Evolutionary conservation across 2,113 vertebrate species (phyloP).

Genomic region (Australoheros scitulus): DNA sequence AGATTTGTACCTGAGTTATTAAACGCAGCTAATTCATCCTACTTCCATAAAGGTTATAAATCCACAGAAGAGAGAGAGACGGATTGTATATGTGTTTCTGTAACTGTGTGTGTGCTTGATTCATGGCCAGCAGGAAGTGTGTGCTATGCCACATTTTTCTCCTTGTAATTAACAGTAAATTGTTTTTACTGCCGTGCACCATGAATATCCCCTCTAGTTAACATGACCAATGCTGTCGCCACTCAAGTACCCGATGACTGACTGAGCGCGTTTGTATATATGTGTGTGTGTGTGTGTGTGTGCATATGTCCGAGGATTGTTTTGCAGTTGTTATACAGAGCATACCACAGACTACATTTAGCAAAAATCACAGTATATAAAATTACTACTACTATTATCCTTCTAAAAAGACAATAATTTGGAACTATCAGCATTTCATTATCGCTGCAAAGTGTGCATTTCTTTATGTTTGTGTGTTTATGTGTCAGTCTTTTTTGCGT

Average conservation of each 20-base stretch:
- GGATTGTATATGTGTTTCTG: slow-evolving; percentile 34
- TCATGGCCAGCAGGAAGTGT: slow-evolving; percentile 92
- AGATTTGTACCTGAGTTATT: slow-evolving; percentile 98
- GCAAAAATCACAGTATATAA: background rate
- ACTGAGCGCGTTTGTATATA: slow-evolving; percentile 55
- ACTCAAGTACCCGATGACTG: slow-evolving; percentile 49
- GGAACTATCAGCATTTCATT: background rate
- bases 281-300: background rate
- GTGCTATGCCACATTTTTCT: slow-evolving; percentile 95
- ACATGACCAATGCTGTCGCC: slow-evolving; percentile 62
- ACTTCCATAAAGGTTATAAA: slow-evolving; percentile 97
- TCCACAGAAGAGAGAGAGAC: slow-evolving; percentile 71
- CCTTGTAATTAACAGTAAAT: slow-evolving; percentile 99
- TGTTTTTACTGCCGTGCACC: slow-evolving; percentile 92
- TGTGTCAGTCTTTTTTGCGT: slow-evolving; percentile 30
- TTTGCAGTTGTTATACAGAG: slow-evolving; percentile 69
- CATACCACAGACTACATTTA: background rate
- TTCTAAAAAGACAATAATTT: background rate
- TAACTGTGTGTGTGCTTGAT: slow-evolving; percentile 74
- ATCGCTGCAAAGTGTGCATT: background rate
- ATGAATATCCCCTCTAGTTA: slow-evolving; percentile 93
- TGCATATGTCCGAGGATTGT: slow-evolving; percentile 64
- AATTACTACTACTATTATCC: background rate
- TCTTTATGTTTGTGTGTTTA: background rate
- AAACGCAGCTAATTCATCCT: slow-evolving; percentile 97